Conservation (phyloP, 2,113 vertebrate species). For the Mus pahari region DNA sequence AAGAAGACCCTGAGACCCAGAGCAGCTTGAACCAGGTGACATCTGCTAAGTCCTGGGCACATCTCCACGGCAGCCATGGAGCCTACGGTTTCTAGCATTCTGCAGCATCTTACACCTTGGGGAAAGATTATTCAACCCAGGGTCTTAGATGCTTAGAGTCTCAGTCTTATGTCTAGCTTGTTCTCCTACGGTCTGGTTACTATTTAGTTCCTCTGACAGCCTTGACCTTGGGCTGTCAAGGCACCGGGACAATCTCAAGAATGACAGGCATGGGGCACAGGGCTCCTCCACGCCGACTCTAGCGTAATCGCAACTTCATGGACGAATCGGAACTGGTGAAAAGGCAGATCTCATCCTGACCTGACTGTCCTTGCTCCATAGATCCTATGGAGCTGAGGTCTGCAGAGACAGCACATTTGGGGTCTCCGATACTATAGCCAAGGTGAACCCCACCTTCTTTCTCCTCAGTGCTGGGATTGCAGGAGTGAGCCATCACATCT, state of each 20-base stretch:
- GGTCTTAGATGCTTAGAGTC: background rate
- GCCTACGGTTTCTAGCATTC: background rate
- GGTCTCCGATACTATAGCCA: background rate
- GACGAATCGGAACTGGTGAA: background rate
- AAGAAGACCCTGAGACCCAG: background rate
- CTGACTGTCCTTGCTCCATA: background rate
- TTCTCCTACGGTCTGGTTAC: background rate
- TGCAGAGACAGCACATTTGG: background rate
- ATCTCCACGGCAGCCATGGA: background rate
- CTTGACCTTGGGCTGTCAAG: background rate
- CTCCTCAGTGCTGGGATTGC: background rate
- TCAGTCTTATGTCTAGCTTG: rapidly evolving
- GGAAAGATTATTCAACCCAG: background rate
- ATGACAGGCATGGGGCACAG: rapidly evolving
- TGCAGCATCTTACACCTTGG: background rate
- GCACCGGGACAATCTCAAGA: background rate
- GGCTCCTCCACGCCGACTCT: background rate
- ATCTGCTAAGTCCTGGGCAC: too few relatives aligned
- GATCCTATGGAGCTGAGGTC: background rate
- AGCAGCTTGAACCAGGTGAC: background rate
- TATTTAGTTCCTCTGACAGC: background rate
- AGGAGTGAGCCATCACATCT: background rate
- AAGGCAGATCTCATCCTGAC: background rate
- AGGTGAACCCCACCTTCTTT: background rate
- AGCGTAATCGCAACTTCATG: background rate